Base-by-base conservation (phyloP, 2,113 vertebrate genomes). In the Nymphicus hollandicus region DNA sequence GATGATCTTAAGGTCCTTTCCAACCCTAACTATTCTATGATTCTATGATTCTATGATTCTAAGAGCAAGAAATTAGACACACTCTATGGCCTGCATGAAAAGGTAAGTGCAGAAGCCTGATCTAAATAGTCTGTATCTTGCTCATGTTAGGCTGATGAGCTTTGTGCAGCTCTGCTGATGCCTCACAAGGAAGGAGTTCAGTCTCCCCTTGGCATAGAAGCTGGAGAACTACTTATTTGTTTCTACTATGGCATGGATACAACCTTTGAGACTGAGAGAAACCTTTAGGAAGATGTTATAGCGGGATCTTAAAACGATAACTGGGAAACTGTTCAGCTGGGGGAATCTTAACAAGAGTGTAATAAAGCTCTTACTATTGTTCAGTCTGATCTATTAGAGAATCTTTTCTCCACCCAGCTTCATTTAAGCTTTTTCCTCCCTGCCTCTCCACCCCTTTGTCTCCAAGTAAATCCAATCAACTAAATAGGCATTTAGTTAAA, bases 401-500 rank as follows among this genome's bases (percentile, higher is more conserved):
- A 91, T 96, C 80, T 95, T 96, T 95, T 93, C 88, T 91, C 78
- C 76, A 94, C 95, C 72, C 88, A 91, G 88, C 90, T 97, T 96
- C 93, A 97, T 96, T 98, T 97, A 95, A 98, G 93, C 95, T 88
- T 87, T 95, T 89, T 84, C 56, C 16, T 85, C 31, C 37, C 88
- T 91, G 77, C 29, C 69, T 29, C 80, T 93, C 69, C 37, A 69
- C 35, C 55, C 25, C 46, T 90, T 31, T 69, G 22, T 91, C 74
- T 63, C 55, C 80, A 95, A 88, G 91, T 95, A 97, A 98, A 97
- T 98, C 89, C 87, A 98, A 98, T 98, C 97, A 98, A 96, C 96
- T 96, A 97, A 98, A 96, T 94, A 97, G 95, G 95, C 95, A 97
- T 97, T 97, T 98, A 98, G 96, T 97, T 97, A 97, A 97, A 97